Conservation (phyloP, 2,113 vertebrate genomes). For the Osmerus mordax region DNA sequence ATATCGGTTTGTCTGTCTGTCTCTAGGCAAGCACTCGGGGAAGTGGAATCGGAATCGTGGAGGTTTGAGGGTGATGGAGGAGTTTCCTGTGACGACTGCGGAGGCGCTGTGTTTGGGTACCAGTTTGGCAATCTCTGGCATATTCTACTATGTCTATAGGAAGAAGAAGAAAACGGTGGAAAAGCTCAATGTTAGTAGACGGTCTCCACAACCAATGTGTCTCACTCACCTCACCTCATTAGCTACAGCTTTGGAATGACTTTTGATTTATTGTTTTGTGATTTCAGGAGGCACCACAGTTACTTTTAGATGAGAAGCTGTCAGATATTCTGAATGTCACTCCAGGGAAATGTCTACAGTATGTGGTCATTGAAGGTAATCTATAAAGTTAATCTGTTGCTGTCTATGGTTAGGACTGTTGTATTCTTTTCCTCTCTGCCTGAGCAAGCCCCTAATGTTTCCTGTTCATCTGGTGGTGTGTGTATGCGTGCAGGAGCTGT, state of each 20-base stretch:
- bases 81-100: conserved; percentile 50
- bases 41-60: not conserved
- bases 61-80: conserved; percentile 59
- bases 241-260: too few species aligned
- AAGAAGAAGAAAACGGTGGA: conserved; percentile 68
- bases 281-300: conserved; percentile 77
- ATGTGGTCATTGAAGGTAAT: conserved; percentile 83
- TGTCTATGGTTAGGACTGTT: not conserved
- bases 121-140: conserved; percentile 75
- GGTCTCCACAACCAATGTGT: not conserved
- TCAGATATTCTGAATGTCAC: conserved; percentile 69
- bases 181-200: conserved; percentile 71
- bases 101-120: conserved; percentile 77
- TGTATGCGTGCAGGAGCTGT: conserved; percentile 69
- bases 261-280: conserved; percentile 8
- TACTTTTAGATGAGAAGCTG: conserved; percentile 71
- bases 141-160: conserved; percentile 79
- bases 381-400: conserved; percentile 3
- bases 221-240: too few species aligned
- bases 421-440: not conserved
- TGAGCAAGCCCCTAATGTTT: not conserved
- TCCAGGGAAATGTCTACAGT: conserved; percentile 76
- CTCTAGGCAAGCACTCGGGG: conserved; percentile 23
- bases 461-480: not conserved
- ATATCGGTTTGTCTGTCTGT: conserved; percentile 7